phyloP scores from a whole-genome alignment of 2,797 vertebrate genomes.

The Acipenser transmontanus region DNA sequence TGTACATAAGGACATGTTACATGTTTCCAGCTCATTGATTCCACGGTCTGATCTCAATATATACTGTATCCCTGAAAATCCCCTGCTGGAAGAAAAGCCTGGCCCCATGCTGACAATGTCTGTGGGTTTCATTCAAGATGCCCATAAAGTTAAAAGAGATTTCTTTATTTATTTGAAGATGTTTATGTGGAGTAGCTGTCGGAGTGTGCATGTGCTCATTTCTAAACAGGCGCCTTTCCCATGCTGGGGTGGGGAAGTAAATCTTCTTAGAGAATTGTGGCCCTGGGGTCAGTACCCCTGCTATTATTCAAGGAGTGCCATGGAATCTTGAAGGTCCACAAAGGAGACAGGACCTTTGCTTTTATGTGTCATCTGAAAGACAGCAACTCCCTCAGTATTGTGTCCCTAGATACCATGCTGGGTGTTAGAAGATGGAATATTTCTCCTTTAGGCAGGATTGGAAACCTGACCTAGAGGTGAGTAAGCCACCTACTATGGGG shows the following conservation, averaged over 20 bases:
- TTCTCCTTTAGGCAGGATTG: conserved; percentile 1
- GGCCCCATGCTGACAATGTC: too few relatives aligned
- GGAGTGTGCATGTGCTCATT: background rate
- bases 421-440: background rate
- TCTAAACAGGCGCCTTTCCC: background rate
- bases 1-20: too few relatives aligned
- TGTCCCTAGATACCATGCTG: background rate
- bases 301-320: background rate
- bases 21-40: too few relatives aligned
- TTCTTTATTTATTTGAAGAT: background rate
- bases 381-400: background rate
- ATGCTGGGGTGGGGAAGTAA: background rate
- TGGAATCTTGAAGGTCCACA: background rate
- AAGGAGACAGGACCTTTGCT: background rate
- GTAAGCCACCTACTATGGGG: background rate
- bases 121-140: too few relatives aligned
- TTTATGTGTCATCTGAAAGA: conserved; percentile 2
- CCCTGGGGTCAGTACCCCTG: conserved; percentile 1
- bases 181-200: background rate
- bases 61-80: too few relatives aligned
- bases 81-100: too few relatives aligned
- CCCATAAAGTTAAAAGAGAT: background rate
- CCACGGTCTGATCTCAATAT: too few relatives aligned
- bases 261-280: background rate
- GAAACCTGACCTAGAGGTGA: conserved; percentile 7